Evolutionary conservation across 2,113 vertebrate species (phyloP).

Genomic region (Nicator chloris): DNA sequence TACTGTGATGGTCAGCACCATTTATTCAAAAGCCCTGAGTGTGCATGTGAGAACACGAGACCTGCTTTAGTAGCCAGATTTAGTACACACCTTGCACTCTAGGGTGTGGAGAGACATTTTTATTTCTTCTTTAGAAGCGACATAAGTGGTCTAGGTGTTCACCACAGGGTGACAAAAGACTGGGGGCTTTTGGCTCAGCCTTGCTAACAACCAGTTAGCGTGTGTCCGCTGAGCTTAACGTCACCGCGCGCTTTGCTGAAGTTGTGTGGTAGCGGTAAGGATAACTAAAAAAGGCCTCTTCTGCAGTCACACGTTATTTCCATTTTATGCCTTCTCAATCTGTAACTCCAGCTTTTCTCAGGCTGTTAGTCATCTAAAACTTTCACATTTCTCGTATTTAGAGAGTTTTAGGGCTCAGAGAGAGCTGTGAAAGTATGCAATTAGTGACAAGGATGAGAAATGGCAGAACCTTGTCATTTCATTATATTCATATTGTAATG

Average conservation of each 20-base stretch:
- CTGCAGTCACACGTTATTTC: not conserved
- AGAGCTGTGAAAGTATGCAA: conserved; percentile 26
- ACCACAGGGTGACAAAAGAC: not conserved
- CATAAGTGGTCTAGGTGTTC: not conserved
- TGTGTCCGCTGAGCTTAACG: not conserved
- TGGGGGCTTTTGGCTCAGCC: not conserved
- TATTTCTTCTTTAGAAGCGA: not conserved
- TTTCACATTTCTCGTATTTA: conserved; percentile 37
- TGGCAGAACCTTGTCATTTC: not conserved
- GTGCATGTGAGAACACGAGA: not conserved
- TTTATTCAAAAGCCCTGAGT: not conserved
- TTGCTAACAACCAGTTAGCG: not conserved
- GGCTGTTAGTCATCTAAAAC: conserved; percentile 35
- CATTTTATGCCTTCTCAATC: conserved; percentile 9
- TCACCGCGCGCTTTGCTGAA: not conserved
- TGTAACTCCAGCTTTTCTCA: conserved; percentile 12
- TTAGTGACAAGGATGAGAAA: conserved; percentile 26
- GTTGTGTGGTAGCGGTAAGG: accelerated
- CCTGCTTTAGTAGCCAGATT: not conserved
- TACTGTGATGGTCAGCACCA: not conserved
- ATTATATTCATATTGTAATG: not conserved
- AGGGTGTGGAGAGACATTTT: not conserved
- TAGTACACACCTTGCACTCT: not conserved
- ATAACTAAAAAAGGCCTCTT: not conserved
- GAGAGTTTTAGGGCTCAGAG: conserved; percentile 3